Percentiles rank a stretch among this genome's conserved stretches.
Conservation (phyloP, 2,113 vertebrate genomes). For the Eubucco bourcierii region DNA sequence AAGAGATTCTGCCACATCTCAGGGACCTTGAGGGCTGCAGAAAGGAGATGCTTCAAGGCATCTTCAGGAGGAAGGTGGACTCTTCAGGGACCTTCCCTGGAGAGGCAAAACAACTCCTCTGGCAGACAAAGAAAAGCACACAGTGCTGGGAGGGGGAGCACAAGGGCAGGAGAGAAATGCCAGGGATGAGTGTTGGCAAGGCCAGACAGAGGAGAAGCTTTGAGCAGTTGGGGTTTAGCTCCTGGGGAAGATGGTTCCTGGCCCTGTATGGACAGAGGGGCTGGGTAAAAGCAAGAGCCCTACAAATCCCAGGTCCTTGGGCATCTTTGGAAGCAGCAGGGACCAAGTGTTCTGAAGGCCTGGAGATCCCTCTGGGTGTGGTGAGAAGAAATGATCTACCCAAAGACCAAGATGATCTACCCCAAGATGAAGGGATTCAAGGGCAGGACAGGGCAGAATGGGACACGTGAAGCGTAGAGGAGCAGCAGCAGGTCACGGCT, state of each 20-base stretch:
- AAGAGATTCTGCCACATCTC: neutral
- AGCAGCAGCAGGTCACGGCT: neutral
- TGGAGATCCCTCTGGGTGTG: neutral
- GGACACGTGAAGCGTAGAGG: fast-evolving
- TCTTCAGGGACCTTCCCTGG: neutral
- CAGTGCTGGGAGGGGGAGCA: neutral
- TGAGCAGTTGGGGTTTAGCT: neutral
- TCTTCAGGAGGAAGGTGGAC: neutral
- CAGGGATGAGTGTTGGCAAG: fast-evolving
- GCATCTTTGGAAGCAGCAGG: neutral
- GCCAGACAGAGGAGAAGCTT: neutral
- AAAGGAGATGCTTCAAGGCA: neutral
- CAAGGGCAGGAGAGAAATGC: neutral
- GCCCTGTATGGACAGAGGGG: neutral
- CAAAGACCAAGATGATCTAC: neutral
- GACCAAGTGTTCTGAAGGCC: neutral
- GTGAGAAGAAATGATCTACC: neutral
- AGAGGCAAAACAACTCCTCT: neutral
- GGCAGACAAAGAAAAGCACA: neutral
- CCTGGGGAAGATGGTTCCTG: neutral
- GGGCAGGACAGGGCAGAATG: neutral
- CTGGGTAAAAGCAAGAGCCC: neutral
- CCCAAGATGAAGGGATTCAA: neutral
- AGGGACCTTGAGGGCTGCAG: neutral
- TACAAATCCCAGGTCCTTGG: neutral